Conservation (phyloP, 2,888 invertebrate species). For the Urechis unicinctus region DNA sequence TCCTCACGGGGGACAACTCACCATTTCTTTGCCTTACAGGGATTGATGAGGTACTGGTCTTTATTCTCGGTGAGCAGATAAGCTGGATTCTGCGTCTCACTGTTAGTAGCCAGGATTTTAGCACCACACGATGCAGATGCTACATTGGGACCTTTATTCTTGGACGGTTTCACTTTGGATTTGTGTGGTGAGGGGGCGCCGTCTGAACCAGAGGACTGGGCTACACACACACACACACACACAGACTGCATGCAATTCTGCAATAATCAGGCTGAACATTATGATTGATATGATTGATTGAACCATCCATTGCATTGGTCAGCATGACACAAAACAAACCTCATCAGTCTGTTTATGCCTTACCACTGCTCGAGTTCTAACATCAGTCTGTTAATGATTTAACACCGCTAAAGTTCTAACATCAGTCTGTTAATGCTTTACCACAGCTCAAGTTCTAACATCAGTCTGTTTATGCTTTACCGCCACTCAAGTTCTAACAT, state of each 20-base stretch:
- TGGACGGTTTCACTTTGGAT: constrained; percentile 2
- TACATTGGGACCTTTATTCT: constrained; percentile 78
- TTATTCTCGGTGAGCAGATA: constrained; percentile 80
- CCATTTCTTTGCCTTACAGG: constrained; percentile 65
- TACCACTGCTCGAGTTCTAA: no score
- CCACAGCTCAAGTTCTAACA: no score
- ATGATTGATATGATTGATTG: no score
- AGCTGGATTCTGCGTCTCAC: constrained; percentile 74
- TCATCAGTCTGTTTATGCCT: background rate
- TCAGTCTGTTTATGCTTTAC: no score
- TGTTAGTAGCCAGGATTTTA: constrained; percentile 86
- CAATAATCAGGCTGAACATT: no score
- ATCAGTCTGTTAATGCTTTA: no score
- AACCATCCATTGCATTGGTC: background rate
- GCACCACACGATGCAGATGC: constrained; percentile 96
- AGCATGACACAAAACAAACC: background rate
- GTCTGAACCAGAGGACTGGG: background rate
- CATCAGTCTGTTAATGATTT: no score
- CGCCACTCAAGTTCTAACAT: no score
- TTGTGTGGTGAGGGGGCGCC: background rate
- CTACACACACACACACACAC: no score
- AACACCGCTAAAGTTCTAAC: no score
- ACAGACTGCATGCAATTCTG: no score
- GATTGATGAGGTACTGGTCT: constrained; percentile 97
- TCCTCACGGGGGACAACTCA: constrained; percentile 19